phyloP scores from a whole-genome alignment of 2,888 invertebrate species.

The Galeruca laticollis region DNA sequence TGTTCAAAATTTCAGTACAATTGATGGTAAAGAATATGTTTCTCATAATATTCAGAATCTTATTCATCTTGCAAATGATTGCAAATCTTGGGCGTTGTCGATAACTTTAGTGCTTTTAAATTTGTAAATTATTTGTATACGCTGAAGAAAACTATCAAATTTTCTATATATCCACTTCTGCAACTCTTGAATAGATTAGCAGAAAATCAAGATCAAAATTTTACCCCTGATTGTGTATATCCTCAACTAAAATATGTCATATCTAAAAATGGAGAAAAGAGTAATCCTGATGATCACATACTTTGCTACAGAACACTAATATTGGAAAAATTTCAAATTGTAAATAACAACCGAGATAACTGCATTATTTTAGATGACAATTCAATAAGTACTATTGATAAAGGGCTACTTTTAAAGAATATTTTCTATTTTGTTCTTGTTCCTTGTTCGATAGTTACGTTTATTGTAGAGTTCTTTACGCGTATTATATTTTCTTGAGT shows the following conservation, averaged over 20 bases:
- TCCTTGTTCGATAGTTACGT: no score
- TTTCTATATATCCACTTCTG: slow-evolving; percentile 21
- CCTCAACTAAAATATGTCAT: slow-evolving; percentile 2
- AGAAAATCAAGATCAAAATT: slow-evolving; percentile 28
- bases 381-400: slow-evolving; percentile 2
- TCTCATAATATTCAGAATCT: slow-evolving; percentile 32
- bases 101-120: slow-evolving; percentile 38
- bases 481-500: no score
- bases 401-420: no score
- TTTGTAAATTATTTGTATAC: slow-evolving; percentile 41
- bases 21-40: slow-evolving; percentile 23
- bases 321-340: not conserved
- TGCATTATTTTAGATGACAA: slow-evolving; percentile 5
- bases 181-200: slow-evolving; percentile 26
- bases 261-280: not conserved
- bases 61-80: slow-evolving; percentile 37
- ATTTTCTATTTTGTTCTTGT: no score
- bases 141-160: slow-evolving; percentile 27
- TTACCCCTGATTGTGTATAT: slow-evolving; percentile 4
- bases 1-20: slow-evolving; percentile 26
- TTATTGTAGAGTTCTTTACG: no score
- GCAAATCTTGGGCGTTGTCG: slow-evolving; percentile 31
- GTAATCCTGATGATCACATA: slow-evolving; percentile 1
- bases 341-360: slow-evolving; percentile 2
- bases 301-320: slow-evolving; percentile 4